Conservation (phyloP, 2,113 vertebrate species). For the Notarius lentiginosus region DNA sequence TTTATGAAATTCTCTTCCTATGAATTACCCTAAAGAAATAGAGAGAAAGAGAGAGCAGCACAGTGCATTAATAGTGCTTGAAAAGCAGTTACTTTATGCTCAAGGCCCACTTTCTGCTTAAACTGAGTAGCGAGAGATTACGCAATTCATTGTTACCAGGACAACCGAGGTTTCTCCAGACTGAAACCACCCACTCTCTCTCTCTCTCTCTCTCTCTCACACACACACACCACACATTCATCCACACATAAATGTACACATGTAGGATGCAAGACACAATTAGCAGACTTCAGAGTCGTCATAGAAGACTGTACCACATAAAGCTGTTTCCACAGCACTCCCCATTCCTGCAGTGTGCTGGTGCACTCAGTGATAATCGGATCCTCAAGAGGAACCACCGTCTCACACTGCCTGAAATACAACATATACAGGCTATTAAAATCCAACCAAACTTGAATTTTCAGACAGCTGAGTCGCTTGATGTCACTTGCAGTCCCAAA, state of each 20-base stretch:
- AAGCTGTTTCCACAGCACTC: constrained; percentile 93
- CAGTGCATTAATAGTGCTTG: constrained; percentile 67
- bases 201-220: background rate
- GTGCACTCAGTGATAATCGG: constrained; percentile 95
- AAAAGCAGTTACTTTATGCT: constrained; percentile 72
- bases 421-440: constrained; percentile 14
- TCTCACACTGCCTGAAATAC: constrained; percentile 85
- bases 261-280: constrained; percentile 10
- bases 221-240: constrained; percentile 39
- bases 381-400: constrained; percentile 93
- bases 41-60: constrained; percentile 58
- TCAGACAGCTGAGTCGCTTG: background rate
- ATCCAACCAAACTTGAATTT: background rate
- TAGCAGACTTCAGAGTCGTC: background rate
- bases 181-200: constrained; percentile 47
- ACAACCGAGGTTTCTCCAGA: constrained; percentile 61
- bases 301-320: constrained; percentile 84
- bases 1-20: background rate
- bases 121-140: constrained; percentile 67
- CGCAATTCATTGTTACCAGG: constrained; percentile 65
- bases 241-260: background rate
- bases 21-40: constrained; percentile 1
- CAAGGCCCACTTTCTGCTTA: constrained; percentile 61
- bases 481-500: background rate
- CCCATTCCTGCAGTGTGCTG: constrained; percentile 95